Base-by-base conservation (phyloP, 2,888 invertebrate genomes). In the Archaeoteleia sp. region DNA sequence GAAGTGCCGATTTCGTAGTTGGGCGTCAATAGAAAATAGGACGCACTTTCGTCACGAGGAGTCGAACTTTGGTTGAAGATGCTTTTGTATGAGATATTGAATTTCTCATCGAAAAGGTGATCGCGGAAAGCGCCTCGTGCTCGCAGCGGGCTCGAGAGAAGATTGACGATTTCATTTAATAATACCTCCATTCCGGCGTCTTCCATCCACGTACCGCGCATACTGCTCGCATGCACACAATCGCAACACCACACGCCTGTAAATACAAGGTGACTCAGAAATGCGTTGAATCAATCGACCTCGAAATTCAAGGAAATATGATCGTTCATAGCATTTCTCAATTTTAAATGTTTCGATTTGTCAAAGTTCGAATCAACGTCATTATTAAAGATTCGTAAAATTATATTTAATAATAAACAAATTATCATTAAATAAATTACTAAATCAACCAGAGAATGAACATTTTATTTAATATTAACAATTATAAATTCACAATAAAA, bases 151-250 rank as follows among this genome's bases (percentile, higher is more conserved):
- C 40, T n/a, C n/a, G n/a, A 15, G 34, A 40, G 61, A 67, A 62
- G 67, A 67, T 67, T 62, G 62, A 67, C 67, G 62, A 67, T 62
- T 58, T 62, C 55, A 67, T 67, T 67, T 67, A 61, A 67, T 67
- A 67, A 67, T 67, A 49, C 54, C 48, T 51, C 66, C 46, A 27
- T 60, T 60, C 20, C 54, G 53, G 25, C 39, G 37, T 57, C 43
- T 51, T 58, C 46, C 48, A 4, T 35, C 15, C 35, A 14, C 30
- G 35, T 17, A 8, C n/a, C 15, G 7, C 35, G 7, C 35, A n/a
- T 8, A 14, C 10, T n/a, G 9, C 30, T 30, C 3, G 10, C 30
- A 5, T 20, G 5, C 5, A 20, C 20, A 5, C 5, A 4, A 20
- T n/a, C n/a, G n/a, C n/a, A n/a, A n/a, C n/a, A n/a, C n/a, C n/a